Base-by-base conservation (phyloP, 2,113 vertebrate genomes). In the Philantomba maxwellii region DNA sequence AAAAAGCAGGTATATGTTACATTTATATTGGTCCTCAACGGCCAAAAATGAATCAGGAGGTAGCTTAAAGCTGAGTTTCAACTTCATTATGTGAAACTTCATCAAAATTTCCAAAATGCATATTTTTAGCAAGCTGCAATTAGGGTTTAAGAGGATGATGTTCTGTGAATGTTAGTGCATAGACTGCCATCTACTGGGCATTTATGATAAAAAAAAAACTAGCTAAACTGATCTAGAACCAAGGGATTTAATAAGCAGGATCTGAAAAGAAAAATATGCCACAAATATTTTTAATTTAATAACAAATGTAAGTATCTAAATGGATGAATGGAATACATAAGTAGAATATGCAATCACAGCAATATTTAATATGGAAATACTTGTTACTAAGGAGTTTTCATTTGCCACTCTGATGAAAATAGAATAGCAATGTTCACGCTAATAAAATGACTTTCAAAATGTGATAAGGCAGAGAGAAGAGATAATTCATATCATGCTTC, bases 111-210 rank as follows among this genome's bases (percentile, higher is more conserved):
- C 82, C 39, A 86, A 96, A 94, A 91, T 64, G 39, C 12, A 45
- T 75, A 33, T 85, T 70, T 26, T 6, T 14, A 84, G 78, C 83
- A 87, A 45, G 7, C 19, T 30, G 2, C 6, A 5, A 0, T 58
- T 45, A 23, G 30, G 5, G 2, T 62, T 91, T 66, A n/a, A 89
- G 14, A 39, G 2, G 1, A 7, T 16, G 2, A 5, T 25, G 7
- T 13, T 45, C 62, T 80, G 26, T 60, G 43, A 75, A 97, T 98
- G 89, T 26, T 82, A 97, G 97, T 90, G 97, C 97, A 83, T 95
- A 97, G 97, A 95, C 95, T 98, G 98, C 98, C 99, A 98, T 90
- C 99, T 99, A 98, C 98, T 98, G 99, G 98, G 25, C 15, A 92
- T 70, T 55, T 51, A 23, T 47, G 45, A 80, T 75, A 70, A 49